Evolutionary conservation across 2,888 invertebrate genomes (phyloP).

Genomic region (Dicycla oo): DNA sequence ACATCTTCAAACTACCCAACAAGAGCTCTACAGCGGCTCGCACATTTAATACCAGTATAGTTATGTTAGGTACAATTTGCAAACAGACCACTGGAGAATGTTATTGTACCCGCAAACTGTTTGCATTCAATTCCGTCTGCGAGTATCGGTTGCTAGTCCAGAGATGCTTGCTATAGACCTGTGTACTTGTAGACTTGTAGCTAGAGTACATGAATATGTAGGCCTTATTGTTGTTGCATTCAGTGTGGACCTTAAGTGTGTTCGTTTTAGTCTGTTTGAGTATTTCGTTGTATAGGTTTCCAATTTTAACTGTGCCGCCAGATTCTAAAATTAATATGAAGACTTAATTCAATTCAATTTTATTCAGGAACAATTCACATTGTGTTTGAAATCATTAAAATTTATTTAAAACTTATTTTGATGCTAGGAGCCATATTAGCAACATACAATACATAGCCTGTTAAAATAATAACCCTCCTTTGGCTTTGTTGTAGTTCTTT

Average conservation of each 20-base stretch:
- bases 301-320: not conserved
- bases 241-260: slow-evolving; percentile 24
- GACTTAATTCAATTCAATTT: too few relatives aligned
- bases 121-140: slow-evolving; percentile 72
- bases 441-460: too few relatives aligned
- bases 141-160: slow-evolving; percentile 62
- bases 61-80: slow-evolving; percentile 39
- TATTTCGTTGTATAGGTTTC: not conserved
- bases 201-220: slow-evolving; percentile 26
- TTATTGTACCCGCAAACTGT: slow-evolving; percentile 78
- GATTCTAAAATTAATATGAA: not conserved
- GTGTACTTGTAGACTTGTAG: slow-evolving; percentile 24
- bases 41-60: slow-evolving; percentile 50
- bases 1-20: slow-evolving; percentile 9
- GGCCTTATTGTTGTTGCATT: slow-evolving; percentile 31
- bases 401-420: too few relatives aligned
- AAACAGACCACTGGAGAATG: slow-evolving; percentile 68
- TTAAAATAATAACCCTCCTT: too few relatives aligned
- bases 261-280: slow-evolving; percentile 19
- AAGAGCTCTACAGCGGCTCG: slow-evolving; percentile 5
- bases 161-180: slow-evolving; percentile 33
- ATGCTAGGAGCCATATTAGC: not conserved
- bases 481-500: not conserved
- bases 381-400: too few relatives aligned
- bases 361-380: too few relatives aligned